Conservation (phyloP, 2,888 invertebrate genomes). For the Macrophya alboannulata region DNA sequence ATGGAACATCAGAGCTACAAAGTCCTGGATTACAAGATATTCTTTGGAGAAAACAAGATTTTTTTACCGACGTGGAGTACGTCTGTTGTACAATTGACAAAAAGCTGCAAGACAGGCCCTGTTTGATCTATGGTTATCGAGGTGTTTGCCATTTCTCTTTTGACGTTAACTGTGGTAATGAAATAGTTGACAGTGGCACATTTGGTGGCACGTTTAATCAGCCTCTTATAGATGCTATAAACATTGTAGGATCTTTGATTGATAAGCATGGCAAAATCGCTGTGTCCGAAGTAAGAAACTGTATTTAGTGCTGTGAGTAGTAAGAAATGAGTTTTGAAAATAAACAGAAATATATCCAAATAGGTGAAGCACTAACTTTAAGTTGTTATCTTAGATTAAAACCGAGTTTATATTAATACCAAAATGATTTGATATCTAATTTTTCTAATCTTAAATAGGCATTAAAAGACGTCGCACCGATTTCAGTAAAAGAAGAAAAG, state of each 20-base stretch:
- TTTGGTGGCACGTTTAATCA: slow-evolving; percentile 68
- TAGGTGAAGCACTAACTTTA: not conserved
- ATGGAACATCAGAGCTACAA: slow-evolving; percentile 64
- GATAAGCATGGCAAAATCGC: slow-evolving; percentile 65
- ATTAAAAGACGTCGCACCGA: slow-evolving; percentile 60
- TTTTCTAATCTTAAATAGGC: slow-evolving; percentile 57
- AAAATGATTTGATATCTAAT: slow-evolving; percentile 1
- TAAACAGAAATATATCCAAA: not conserved
- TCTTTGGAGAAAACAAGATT: slow-evolving; percentile 61
- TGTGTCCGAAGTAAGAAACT: slow-evolving; percentile 61
- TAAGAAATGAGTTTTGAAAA: not conserved
- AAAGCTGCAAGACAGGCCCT: slow-evolving; percentile 63
- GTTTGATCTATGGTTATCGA: slow-evolving; percentile 67
- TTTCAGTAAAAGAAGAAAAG: slow-evolving; percentile 61
- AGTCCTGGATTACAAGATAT: slow-evolving; percentile 64
- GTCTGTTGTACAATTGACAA: slow-evolving; percentile 66
- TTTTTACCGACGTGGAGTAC: slow-evolving; percentile 66
- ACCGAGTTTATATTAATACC: not conserved
- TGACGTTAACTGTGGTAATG: slow-evolving; percentile 64
- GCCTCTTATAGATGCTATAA: slow-evolving; percentile 65
- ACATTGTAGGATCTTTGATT: slow-evolving; percentile 62
- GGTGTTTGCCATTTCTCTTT: slow-evolving; percentile 66
- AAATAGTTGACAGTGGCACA: slow-evolving; percentile 64
- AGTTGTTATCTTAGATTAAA: not conserved
- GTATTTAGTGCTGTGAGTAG: slow-evolving; percentile 22